phyloP scores from a whole-genome alignment of 2,888 invertebrate genomes.

The Tethea ocularis region DNA sequence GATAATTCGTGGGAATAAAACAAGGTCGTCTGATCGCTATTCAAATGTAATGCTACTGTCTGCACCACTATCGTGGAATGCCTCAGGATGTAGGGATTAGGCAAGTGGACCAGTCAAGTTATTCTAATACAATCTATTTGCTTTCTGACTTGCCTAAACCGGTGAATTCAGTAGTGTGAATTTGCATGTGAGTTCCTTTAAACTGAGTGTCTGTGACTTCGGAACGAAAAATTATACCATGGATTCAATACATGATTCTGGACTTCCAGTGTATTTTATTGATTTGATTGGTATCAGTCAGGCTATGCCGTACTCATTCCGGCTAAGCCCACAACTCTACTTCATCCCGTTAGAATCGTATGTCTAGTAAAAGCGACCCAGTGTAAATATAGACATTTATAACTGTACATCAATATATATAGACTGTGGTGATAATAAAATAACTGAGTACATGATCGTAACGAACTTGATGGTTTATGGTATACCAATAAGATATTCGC shows the following conservation, averaged over 20 bases:
- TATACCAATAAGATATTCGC: neutral
- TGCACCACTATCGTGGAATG: neutral
- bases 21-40: neutral
- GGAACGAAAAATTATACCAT: no score
- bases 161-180: no score
- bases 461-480: neutral
- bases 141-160: no score
- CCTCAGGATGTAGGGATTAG: neutral
- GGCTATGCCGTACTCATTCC: no score
- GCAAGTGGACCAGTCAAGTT: no score
- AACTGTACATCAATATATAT: neutral
- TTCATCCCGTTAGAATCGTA: neutral
- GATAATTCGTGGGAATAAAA: neutral
- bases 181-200: no score
- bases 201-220: no score
- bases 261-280: no score
- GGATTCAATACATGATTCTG: no score
- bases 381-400: neutral
- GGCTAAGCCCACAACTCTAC: neutral
- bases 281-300: no score
- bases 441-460: neutral
- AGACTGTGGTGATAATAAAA: neutral
- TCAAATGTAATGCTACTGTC: neutral
- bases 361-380: neutral
- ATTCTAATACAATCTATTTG: no score